Evolutionary conservation across 2,888 invertebrate species (phyloP), one percentile per base, ranked within the genome.

Genomic region (Allophyes oxyacanthae): DNA sequence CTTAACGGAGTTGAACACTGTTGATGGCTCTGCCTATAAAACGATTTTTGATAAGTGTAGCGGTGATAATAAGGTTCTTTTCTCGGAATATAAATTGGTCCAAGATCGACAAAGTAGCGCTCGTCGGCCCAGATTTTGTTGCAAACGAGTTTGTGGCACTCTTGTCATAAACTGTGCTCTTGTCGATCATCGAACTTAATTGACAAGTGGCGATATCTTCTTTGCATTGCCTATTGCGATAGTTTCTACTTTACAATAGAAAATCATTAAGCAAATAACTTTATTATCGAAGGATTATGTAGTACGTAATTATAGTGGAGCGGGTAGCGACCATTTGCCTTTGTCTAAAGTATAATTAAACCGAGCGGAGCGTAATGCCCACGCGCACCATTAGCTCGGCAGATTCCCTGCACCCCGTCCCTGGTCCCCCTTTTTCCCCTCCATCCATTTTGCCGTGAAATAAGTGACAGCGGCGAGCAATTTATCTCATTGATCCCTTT

Each of bases 401-500:
- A 73, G 68, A 70, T 77, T 76, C 76, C 71, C 58, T 75, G 71
- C 59, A 61, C 69, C 57, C 64, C 64, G 50, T 52, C 60, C 40
- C 71, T 64, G 58, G 51, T 62, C 58, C 49, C 65, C 62, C 62
- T 50, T 65, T 52, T 67, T 64, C 63, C 63, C 65, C 71, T 70
- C 60, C 70, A 81, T 82, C 85, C 80, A 82, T 84, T 84, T 83
- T 72, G 75, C 80, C 80, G 83, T 83, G 80, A 86, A 88, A 87
- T 86, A 89, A 90, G 88, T 87, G 90, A 87, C 87, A 88, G 85
- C 79, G 84, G 81, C 78, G 82, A 82, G 86, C 87, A 85, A 92
- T 92, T 87, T 88, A 88, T 92, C 90, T 89, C 86, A 90, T 90
- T 91, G 90, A 91, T 90, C 91, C 90, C 87, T 89, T 86, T 88